Conservation (phyloP, 2,113 vertebrate genomes). For the human region DNA sequence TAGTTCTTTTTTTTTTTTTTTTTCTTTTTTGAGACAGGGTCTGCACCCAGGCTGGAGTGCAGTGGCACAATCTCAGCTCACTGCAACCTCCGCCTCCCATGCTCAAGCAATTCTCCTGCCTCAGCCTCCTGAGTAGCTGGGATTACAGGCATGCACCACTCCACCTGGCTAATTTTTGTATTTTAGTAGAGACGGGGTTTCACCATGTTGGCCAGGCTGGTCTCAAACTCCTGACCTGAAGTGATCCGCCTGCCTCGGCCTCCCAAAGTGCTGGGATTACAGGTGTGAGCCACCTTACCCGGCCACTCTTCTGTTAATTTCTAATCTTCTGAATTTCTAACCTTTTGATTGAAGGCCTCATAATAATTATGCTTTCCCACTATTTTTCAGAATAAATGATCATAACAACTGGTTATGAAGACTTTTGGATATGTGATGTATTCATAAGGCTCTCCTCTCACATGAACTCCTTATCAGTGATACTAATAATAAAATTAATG, state of each 20-base stretch:
- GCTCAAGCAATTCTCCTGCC: background rate
- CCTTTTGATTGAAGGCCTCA: background rate
- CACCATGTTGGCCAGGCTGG: no score
- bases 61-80: background rate
- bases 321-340: background rate
- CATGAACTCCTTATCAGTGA: background rate
- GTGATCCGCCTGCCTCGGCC: no score
- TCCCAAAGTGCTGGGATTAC: no score
- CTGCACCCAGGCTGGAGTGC: background rate
- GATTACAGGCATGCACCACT: no score
- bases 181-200: no score
- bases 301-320: conserved; percentile 1
- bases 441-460: background rate
- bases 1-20: background rate
- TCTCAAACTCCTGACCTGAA: no score
- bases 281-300: no score
- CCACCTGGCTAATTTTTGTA: no score
- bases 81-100: background rate
- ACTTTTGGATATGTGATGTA: background rate
- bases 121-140: background rate
- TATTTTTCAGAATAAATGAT: conserved; percentile 23
- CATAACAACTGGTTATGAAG: background rate
- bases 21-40: background rate
- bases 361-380: background rate
- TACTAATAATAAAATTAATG: conserved; percentile 4